These are phyloP conservation scores for Aphelenchoides avenae DNA, from an alignment of 1,140 invertebrate species.

Conservation along the genomic window DNA sequence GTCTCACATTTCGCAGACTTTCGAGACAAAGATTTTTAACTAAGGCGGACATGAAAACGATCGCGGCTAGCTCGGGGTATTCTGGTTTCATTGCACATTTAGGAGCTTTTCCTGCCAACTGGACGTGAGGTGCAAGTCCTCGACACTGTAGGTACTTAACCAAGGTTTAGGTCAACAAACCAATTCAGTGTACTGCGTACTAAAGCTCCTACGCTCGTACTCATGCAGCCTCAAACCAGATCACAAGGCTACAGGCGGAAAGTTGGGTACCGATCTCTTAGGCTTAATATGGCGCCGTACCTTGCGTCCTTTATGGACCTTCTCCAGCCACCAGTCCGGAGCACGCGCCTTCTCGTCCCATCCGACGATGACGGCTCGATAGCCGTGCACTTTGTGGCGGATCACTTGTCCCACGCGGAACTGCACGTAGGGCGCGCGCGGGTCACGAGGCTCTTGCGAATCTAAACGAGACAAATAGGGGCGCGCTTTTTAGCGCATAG, in stretches of 20 bases:
- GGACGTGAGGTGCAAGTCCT: too few relatives aligned
- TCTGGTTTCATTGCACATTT: too few relatives aligned
- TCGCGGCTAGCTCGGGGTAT: too few relatives aligned
- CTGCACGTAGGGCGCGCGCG: constrained; percentile 60
- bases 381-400: constrained; percentile 62
- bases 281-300: constrained; percentile 8
- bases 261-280: too few relatives aligned
- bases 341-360: constrained; percentile 63
- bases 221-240: neutral
- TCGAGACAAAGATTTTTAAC: too few relatives aligned
- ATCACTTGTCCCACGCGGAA: constrained; percentile 66
- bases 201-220: neutral
- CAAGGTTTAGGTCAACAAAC: too few relatives aligned
- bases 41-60: too few relatives aligned
- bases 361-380: constrained; percentile 65
- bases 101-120: too few relatives aligned
- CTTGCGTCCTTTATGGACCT: constrained; percentile 42
- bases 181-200: too few relatives aligned
- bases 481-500: neutral
- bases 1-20: too few relatives aligned
- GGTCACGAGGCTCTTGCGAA: constrained; percentile 28
- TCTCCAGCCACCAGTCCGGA: constrained; percentile 54
- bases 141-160: too few relatives aligned
- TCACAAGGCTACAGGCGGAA: too few relatives aligned
- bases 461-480: neutral